Percentiles rank a stretch among this genome's conserved stretches.
Evolutionary conservation across 2,113 vertebrate genomes (phyloP).

Genomic region (Speoplatyrhinus poulsoni): DNA sequence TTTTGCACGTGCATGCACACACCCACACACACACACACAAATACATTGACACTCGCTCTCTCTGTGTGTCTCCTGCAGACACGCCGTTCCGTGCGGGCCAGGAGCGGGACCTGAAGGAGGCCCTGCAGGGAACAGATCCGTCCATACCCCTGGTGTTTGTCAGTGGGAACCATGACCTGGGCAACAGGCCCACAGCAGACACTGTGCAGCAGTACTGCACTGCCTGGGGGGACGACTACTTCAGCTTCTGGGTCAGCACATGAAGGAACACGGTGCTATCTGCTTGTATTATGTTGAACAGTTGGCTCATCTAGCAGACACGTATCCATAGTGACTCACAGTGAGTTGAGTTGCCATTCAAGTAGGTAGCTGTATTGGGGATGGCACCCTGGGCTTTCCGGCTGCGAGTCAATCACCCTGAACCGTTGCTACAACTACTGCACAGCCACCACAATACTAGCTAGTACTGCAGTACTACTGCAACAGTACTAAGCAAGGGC

Average conservation of each 20-base stretch:
- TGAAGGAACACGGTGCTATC: not conserved
- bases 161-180: slow-evolving; percentile 95
- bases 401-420: too few species aligned
- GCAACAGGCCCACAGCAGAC: slow-evolving; percentile 84
- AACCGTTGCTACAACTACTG: too few species aligned
- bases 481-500: too few species aligned
- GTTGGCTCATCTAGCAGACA: too few species aligned
- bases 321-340: too few species aligned
- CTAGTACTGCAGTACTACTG: too few species aligned
- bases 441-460: too few species aligned
- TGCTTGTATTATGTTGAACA: not conserved
- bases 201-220: slow-evolving; percentile 80
- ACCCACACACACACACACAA: slow-evolving; percentile 14
- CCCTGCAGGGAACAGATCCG: slow-evolving; percentile 72
- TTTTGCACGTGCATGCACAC: slow-evolving; percentile 2
- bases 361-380: too few species aligned
- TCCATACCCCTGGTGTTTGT: slow-evolving; percentile 89
- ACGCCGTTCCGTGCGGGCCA: slow-evolving; percentile 81
- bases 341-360: too few species aligned
- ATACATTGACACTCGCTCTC: not conserved
- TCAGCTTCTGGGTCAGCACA: slow-evolving; percentile 88
- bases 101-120: slow-evolving; percentile 84
- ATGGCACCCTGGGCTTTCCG: too few species aligned
- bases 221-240: slow-evolving; percentile 94
- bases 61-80: slow-evolving; percentile 65